These are phyloP conservation scores for Centruroides vittatus DNA, from an alignment of 1,140 invertebrate genomes.

Conservation along the genomic window DNA sequence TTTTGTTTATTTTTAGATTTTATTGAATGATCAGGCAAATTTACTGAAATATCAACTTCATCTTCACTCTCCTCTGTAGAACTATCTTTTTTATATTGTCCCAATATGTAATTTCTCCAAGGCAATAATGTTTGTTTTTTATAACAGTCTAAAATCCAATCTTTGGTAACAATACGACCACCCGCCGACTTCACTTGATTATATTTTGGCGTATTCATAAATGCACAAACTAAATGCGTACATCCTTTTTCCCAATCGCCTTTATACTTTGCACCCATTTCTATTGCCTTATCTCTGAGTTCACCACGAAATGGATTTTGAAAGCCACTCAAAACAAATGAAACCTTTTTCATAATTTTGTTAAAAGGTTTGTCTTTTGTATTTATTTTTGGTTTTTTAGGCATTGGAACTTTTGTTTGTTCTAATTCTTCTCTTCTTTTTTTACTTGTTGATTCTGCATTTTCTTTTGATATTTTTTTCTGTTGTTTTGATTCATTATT, in stretches of 20 bases:
- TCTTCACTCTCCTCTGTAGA: conserved; percentile 26
- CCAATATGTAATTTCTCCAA: conserved; percentile 46
- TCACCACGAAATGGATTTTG: conserved; percentile 58
- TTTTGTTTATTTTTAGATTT: background rate
- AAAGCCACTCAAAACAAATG: conserved; percentile 70
- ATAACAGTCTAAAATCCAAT: conserved; percentile 60
- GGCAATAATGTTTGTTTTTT: conserved; percentile 45
- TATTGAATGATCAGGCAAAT: background rate
- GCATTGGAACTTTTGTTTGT: too few relatives aligned
- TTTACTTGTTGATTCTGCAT: too few relatives aligned
- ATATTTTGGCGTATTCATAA: conserved; percentile 75
- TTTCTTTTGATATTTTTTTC: too few relatives aligned
- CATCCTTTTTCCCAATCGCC: conserved; percentile 54
- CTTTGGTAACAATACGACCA: conserved; percentile 52
- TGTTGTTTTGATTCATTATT: too few relatives aligned
- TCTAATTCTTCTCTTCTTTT: too few relatives aligned
- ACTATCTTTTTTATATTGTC: conserved; percentile 20
- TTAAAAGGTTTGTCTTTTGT: conserved; percentile 35
- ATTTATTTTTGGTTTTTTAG: conserved; percentile 1
- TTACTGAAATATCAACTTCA: background rate
- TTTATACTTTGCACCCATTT: conserved; percentile 65
- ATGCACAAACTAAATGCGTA: conserved; percentile 77
- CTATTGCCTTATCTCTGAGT: conserved; percentile 49
- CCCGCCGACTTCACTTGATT: conserved; percentile 48
- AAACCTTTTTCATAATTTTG: conserved; percentile 46